These are phyloP conservation scores for Seriola rivoliana DNA, from an alignment of 2,113 vertebrate species.

Conservation along the genomic window DNA sequence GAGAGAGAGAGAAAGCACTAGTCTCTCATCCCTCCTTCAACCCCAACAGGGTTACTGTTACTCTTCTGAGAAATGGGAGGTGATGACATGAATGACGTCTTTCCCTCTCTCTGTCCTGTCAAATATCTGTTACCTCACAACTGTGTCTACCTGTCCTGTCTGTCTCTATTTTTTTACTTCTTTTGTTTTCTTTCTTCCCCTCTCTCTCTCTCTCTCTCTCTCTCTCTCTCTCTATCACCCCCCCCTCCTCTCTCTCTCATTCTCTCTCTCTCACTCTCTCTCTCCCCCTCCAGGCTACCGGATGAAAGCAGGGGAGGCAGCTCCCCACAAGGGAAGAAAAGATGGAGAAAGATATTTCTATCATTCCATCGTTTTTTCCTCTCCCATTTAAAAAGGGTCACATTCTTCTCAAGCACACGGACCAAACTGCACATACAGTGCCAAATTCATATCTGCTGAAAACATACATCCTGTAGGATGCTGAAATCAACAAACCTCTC, in stretches of 20 bases:
- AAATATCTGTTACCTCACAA: not conserved
- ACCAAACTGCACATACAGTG: slow-evolving; percentile 3
- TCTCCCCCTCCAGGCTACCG: slow-evolving; percentile 47
- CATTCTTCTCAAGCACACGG: slow-evolving; percentile 23
- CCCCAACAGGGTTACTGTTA: slow-evolving; percentile 16
- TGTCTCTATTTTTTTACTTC: not conserved
- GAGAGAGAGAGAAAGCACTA: slow-evolving; percentile 22
- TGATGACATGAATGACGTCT: slow-evolving; percentile 9
- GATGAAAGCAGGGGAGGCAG: slow-evolving; percentile 69
- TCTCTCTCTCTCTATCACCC: slow-evolving; percentile 5
- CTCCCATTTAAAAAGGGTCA: slow-evolving; percentile 45
- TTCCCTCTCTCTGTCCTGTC: slow-evolving; percentile 19
- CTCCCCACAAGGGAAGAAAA: slow-evolving; percentile 59
- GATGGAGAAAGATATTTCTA: slow-evolving; percentile 73
- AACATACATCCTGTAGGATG: slow-evolving; percentile 33
- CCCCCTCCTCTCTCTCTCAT: not conserved
- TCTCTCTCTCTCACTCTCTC: not conserved
- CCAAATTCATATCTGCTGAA: slow-evolving; percentile 3
- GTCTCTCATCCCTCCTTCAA: slow-evolving; percentile 20
- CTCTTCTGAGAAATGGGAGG: slow-evolving; percentile 19
- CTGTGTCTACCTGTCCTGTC: not conserved
- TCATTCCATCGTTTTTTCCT: slow-evolving; percentile 56
- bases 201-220: not conserved
- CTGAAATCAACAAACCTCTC: slow-evolving; percentile 31
- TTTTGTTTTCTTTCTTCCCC: slow-evolving; percentile 13